Evolutionary conservation across 2,888 invertebrate species (phyloP), one percentile per base, ranked within the genome.

Genomic region (Brenthis ino): DNA sequence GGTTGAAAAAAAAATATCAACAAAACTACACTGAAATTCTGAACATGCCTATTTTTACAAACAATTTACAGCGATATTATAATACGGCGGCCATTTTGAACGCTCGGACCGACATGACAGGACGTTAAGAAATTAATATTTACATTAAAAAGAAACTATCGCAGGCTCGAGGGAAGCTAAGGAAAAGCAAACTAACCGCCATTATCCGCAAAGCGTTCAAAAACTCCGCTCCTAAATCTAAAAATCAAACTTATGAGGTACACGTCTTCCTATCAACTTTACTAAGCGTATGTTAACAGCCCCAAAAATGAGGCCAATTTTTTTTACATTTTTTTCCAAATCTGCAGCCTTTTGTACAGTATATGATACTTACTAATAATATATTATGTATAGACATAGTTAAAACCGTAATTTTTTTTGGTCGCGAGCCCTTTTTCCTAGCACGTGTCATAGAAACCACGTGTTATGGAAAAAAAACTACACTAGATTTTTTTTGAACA

Each of bases 31-130:
- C 85, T 87, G 89, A 91, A 89, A 86, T 89, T 85, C 86, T 85
- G 90, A 91, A 88, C 87, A 85, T 88, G 88, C 90, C 92, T 92
- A 89, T 88, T 88, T 87, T 88, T 91, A 91, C 89, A 91, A 89
- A 89, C 89, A 91, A 91, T 89, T 89, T 91, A 91, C 90, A 91
- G 91, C 88, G 81, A 83, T 84, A 85, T 82, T 80, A 77, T 75
- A 69, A 71, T 76, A 71, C 71, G 69, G 75, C 82, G 79, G 74
- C 74, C 73, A 68, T 76, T 81, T 79, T 77, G 82, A 82, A 82
- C 80, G 81, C 75, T 71, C 73, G 78, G 77, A 77, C 71, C 76
- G 76, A 70, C 70, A 57, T 47, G 58, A 43, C 13, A n/a, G 58
- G n/a, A 28, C 74, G 76, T 80, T 50, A 82, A 83, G 82, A 79